phyloP scores from a whole-genome alignment of 2,797 vertebrate genomes.

The Poliocrania exsul region DNA sequence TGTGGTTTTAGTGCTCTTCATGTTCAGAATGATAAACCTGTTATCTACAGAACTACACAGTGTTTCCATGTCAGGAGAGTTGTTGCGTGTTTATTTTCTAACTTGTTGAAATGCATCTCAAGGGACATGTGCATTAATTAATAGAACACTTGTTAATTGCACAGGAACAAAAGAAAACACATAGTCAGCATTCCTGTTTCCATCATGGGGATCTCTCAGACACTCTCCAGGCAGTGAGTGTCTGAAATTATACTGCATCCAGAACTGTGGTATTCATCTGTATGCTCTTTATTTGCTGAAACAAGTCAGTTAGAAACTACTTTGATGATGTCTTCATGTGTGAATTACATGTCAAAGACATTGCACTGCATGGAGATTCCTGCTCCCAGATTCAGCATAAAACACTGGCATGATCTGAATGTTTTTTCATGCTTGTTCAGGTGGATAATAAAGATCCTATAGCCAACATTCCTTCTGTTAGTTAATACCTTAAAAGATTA shows the following conservation, averaged over 20 bases:
- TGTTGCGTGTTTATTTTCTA: background rate
- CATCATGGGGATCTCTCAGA: background rate
- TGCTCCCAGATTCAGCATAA: slow-evolving; percentile 57
- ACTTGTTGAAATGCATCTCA: background rate
- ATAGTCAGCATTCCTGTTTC: slow-evolving; percentile 33
- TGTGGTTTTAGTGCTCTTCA: background rate
- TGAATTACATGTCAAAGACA: slow-evolving; percentile 53
- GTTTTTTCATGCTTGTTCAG: slow-evolving; percentile 75
- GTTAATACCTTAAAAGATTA: slow-evolving; percentile 72
- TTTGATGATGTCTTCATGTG: slow-evolving; percentile 68
- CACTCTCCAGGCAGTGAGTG: background rate
- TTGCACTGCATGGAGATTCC: slow-evolving; percentile 39
- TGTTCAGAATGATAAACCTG: background rate
- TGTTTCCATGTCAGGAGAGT: background rate
- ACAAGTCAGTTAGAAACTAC: slow-evolving; percentile 68
- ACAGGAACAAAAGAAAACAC: slow-evolving; percentile 32
- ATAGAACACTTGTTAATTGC: slow-evolving; percentile 12
- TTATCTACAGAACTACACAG: background rate
- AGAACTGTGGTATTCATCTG: slow-evolving; percentile 41
- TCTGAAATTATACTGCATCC: background rate
- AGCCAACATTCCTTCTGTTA: slow-evolving; percentile 71
- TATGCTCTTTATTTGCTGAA: slow-evolving; percentile 37
- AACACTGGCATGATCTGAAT: slow-evolving; percentile 66
- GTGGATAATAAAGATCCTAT: slow-evolving; percentile 72
- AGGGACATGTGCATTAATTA: slow-evolving; percentile 25